These are phyloP conservation scores for Barnardius zonarius DNA, from an alignment of 2,113 vertebrate species.

Conservation along the genomic window DNA sequence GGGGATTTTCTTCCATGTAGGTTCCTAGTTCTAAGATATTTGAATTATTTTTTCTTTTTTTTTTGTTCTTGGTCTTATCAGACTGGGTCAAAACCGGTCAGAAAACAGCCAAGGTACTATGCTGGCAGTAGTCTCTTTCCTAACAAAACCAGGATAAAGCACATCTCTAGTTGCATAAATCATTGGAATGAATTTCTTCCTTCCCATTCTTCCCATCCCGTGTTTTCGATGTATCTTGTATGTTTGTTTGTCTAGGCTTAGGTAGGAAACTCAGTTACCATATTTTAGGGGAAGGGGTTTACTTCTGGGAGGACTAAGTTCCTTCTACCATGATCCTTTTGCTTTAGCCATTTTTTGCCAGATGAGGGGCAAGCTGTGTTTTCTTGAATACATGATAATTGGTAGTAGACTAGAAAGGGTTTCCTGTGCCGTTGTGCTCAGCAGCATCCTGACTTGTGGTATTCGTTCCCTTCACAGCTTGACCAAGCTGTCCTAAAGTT, in stretches of 20 bases:
- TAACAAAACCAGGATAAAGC: neutral
- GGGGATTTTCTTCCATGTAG: neutral
- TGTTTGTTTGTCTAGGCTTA: neutral
- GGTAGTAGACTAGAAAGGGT: neutral
- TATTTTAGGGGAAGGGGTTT: neutral
- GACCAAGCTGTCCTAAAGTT: neutral
- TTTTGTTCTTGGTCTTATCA: neutral
- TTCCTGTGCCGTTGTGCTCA: neutral
- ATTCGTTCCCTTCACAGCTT: neutral
- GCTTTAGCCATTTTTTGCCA: neutral
- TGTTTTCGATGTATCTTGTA: neutral
- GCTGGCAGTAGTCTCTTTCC: neutral
- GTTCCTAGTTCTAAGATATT: neutral
- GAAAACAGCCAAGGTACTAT: neutral
- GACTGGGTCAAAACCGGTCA: neutral
- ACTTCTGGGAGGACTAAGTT: neutral
- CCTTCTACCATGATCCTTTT: neutral
- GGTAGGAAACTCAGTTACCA: rapidly evolving
- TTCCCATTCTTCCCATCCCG: neutral
- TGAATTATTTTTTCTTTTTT: neutral
- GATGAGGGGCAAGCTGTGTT: neutral
- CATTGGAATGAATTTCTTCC: neutral
- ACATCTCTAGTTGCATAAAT: neutral
- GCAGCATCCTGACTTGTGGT: neutral
- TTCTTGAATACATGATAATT: rapidly evolving